A percentile compares a stretch with the other conserved stretches of the same genome.
Conservation (phyloP, 2,888 invertebrate species). For the Epistrophella euchroma region DNA sequence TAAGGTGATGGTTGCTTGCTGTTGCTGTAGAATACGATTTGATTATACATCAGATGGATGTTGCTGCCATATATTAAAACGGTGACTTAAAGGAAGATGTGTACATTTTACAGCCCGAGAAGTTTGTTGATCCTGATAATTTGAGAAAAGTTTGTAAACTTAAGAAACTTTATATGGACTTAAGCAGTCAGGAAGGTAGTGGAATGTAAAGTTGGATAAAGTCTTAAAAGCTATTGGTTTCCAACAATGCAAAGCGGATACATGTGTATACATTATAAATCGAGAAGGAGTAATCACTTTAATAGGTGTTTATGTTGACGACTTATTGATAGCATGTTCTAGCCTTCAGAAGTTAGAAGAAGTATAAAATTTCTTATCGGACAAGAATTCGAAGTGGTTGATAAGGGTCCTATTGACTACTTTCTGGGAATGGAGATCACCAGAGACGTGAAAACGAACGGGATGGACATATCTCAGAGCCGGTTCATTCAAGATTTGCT, state of each 20-base stretch:
- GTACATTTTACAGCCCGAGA: background rate
- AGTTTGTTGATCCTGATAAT: background rate
- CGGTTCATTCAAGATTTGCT: background rate
- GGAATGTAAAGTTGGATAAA: background rate
- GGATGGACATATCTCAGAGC: background rate
- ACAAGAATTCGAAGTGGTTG: background rate
- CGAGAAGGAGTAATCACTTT: no score
- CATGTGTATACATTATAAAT: no score
- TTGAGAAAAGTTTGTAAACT: background rate
- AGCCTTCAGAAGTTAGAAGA: background rate
- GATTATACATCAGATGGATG: no score
- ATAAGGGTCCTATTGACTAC: no score
- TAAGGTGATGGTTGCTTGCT: no score
- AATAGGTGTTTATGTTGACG: background rate
- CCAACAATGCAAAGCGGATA: background rate
- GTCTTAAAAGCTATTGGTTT: background rate
- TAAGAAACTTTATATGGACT: background rate
- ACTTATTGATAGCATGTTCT: background rate
- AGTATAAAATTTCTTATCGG: background rate
- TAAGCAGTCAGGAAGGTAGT: background rate
- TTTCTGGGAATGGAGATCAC: background rate
- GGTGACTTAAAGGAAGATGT: background rate
- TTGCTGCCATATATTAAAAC: background rate
- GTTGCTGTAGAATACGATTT: no score
- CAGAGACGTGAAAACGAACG: background rate